Evolutionary conservation across 2,888 invertebrate species (phyloP).

Genomic region (Apotomis turbidana): DNA sequence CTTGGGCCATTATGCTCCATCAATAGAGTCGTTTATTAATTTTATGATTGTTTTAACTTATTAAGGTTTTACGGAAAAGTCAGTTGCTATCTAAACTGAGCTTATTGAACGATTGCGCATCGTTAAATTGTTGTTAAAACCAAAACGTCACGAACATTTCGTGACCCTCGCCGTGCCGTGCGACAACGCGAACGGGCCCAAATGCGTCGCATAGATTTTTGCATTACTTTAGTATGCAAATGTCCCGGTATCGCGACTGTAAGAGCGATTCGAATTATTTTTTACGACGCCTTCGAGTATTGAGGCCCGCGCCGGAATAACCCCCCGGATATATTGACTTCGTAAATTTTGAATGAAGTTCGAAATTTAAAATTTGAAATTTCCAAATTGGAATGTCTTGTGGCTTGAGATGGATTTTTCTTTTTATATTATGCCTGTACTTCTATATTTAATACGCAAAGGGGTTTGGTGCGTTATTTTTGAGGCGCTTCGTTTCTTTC

Average conservation of each 20-base stretch:
- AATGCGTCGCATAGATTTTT: slow-evolving; percentile 80
- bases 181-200: slow-evolving; percentile 60
- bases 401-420: slow-evolving; percentile 27
- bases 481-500: neutral
- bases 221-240: slow-evolving; percentile 85
- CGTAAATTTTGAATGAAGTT: slow-evolving; percentile 74
- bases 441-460: slow-evolving; percentile 3
- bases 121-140: neutral
- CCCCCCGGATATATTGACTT: slow-evolving; percentile 64
- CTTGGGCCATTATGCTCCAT: too few relatives aligned
- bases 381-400: slow-evolving; percentile 49
- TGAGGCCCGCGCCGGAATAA: slow-evolving; percentile 71
- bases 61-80: too few relatives aligned
- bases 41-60: too few relatives aligned
- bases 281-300: slow-evolving; percentile 83
- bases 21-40: too few relatives aligned
- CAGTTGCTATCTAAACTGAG: too few relatives aligned
- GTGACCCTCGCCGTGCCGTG: slow-evolving; percentile 43
- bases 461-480: neutral
- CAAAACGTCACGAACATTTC: neutral
- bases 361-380: slow-evolving; percentile 56
- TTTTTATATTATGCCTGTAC: slow-evolving; percentile 9
- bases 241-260: slow-evolving; percentile 78
- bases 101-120: too few relatives aligned
- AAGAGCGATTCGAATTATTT: slow-evolving; percentile 85